A percentile compares a stretch with the other conserved stretches of the same genome.
Conservation (phyloP, 2,113 vertebrate genomes). For the Psophia crepitans region DNA sequence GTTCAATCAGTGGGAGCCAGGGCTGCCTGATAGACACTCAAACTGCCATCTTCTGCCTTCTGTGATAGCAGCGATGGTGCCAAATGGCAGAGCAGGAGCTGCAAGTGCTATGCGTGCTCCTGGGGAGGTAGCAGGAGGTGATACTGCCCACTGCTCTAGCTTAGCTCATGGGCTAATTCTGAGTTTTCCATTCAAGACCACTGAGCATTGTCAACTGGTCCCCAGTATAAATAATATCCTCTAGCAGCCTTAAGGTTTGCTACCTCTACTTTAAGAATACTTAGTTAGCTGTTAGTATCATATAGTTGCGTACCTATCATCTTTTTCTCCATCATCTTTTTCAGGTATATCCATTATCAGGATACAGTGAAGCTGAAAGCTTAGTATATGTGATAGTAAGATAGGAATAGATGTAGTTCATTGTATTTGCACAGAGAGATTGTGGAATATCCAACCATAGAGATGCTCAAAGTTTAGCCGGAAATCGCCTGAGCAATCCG, state of each 20-base stretch:
- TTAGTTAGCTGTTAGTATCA: not conserved
- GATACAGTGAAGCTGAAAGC: not conserved
- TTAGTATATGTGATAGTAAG: not conserved
- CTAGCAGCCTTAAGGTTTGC: not conserved
- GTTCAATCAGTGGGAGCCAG: not conserved
- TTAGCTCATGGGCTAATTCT: not conserved
- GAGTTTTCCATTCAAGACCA: not conserved
- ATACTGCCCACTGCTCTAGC: not conserved
- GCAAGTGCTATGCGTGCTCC: not conserved
- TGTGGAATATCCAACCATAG: not conserved
- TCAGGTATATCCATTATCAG: not conserved
- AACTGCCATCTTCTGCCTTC: not conserved
- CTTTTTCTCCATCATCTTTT: not conserved
- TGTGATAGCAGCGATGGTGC: accelerated
- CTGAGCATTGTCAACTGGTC: not conserved
- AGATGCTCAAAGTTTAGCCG: not conserved
- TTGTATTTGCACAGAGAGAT: not conserved
- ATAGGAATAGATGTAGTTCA: not conserved
- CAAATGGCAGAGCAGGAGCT: not conserved
- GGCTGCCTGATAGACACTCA: accelerated
- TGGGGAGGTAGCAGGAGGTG: too few relatives aligned
- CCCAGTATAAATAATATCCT: not conserved
- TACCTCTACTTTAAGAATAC: not conserved
- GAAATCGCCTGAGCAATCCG: not conserved
- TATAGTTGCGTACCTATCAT: not conserved